Conservation (phyloP, 2,113 vertebrate species). For the Laterallus jamaicensis region DNA sequence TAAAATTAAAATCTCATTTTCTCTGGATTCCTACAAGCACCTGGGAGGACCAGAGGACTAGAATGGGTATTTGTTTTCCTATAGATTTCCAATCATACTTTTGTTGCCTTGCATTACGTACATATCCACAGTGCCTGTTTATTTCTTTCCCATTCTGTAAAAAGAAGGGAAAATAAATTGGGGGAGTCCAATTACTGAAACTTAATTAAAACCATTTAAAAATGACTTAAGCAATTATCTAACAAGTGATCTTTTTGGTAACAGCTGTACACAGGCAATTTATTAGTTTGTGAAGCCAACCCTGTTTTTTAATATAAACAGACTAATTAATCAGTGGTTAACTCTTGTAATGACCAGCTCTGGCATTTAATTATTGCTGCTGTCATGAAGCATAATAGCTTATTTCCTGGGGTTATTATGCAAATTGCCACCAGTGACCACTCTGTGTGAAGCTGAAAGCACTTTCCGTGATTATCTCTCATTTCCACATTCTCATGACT, state of each 20-base stretch:
- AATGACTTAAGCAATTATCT: constrained; percentile 67
- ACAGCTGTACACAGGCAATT: constrained; percentile 48
- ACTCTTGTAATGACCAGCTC: constrained; percentile 27
- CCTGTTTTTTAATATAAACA: constrained; percentile 55
- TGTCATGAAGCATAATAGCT: not conserved
- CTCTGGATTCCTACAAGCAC: not conserved
- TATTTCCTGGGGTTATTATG: constrained; percentile 32
- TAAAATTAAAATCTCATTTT: not conserved
- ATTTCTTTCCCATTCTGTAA: not conserved
- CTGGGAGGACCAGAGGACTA: not conserved
- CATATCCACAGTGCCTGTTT: not conserved
- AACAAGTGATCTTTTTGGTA: constrained; percentile 53
- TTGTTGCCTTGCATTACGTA: not conserved
- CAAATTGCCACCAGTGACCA: constrained; percentile 37
- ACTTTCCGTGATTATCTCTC: not conserved
- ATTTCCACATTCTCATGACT: not conserved
- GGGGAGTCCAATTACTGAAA: constrained; percentile 10
- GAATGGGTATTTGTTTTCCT: not conserved
- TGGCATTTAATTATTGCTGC: constrained; percentile 14
- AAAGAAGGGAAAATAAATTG: constrained; percentile 19
- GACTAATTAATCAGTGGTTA: constrained; percentile 68
- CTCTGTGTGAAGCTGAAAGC: not conserved
- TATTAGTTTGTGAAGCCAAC: constrained; percentile 47
- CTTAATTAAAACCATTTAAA: constrained; percentile 67
- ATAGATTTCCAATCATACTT: not conserved